Evolutionary conservation across 2,797 vertebrate genomes (phyloP).

Genomic region (Epinephelus coioides): DNA sequence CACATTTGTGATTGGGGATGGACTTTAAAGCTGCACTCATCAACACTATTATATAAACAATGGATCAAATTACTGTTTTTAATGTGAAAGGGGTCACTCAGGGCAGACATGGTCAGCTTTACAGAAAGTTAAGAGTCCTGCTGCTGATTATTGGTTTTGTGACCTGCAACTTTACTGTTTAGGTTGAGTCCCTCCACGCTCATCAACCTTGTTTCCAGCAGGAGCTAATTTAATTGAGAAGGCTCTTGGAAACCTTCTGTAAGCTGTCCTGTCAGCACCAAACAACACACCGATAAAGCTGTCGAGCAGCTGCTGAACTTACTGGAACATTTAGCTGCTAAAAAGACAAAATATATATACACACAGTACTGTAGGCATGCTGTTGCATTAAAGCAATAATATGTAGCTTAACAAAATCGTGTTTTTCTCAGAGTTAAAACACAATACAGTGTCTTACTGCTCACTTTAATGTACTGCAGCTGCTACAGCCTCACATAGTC

Average conservation of each 20-base stretch:
- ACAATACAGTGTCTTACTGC: not conserved
- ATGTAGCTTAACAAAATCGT: not conserved
- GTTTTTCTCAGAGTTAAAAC: not conserved
- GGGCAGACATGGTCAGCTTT: not conserved
- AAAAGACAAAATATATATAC: not conserved
- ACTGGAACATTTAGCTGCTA: not conserved
- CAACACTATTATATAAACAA: not conserved
- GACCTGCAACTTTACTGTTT: not conserved
- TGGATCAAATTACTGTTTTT: not conserved
- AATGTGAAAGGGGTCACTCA: not conserved
- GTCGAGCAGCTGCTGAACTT: not conserved
- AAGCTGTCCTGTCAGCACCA: not conserved
- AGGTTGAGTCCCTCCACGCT: not conserved
- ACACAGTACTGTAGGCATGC: too few relatives aligned
- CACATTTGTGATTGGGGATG: too few relatives aligned
- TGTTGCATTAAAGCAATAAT: not conserved
- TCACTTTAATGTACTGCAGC: not conserved
- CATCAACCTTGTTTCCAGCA: conserved; percentile 7
- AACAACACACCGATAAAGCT: not conserved
- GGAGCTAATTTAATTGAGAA: conserved; percentile 4
- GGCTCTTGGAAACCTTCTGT: not conserved
- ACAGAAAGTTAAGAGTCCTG: not conserved
- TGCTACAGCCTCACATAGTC: not conserved
- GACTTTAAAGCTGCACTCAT: not conserved
- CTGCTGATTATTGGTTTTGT: not conserved